A percentile compares a stretch with the other conserved stretches of the same genome.
These are phyloP conservation scores for Stenchaetothrips biformis DNA, from an alignment of 2,888 invertebrate genomes.

Conservation along the genomic window DNA sequence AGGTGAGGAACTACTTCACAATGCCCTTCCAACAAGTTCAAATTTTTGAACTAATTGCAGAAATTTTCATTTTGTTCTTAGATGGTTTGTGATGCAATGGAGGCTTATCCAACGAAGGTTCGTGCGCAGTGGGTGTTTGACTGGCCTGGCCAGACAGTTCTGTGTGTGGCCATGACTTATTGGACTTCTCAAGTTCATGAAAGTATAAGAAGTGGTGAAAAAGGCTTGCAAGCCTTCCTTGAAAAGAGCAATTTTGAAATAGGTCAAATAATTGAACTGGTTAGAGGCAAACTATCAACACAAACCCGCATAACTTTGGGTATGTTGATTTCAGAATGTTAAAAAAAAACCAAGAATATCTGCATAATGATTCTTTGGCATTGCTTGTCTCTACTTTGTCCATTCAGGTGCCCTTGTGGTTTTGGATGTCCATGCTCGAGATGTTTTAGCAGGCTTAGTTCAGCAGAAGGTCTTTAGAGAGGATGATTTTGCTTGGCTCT, in stretches of 20 bases:
- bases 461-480: slow-evolving; percentile 59
- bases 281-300: slow-evolving; percentile 76
- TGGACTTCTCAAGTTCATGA: slow-evolving; percentile 89
- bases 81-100: slow-evolving; percentile 63
- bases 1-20: slow-evolving; percentile 42
- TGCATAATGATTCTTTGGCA: neutral
- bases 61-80: slow-evolving; percentile 37
- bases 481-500: slow-evolving; percentile 87
- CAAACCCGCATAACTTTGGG: slow-evolving; percentile 86
- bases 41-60: neutral
- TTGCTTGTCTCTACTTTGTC: slow-evolving; percentile 7
- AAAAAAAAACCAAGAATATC: neutral
- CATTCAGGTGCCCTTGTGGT: slow-evolving; percentile 77
- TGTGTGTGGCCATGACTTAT: slow-evolving; percentile 77
- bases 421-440: slow-evolving; percentile 87
- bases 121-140: slow-evolving; percentile 77
- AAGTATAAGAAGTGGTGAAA: slow-evolving; percentile 58
- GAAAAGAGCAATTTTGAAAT: slow-evolving; percentile 71
- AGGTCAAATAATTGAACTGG: slow-evolving; percentile 74
- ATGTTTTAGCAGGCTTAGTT: slow-evolving; percentile 69
- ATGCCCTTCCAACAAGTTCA: slow-evolving; percentile 33
- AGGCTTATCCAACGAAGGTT: slow-evolving; percentile 60
- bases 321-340: slow-evolving; percentile 41
- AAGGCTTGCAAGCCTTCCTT: slow-evolving; percentile 60
- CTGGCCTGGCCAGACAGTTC: slow-evolving; percentile 90